Evolutionary conservation across 2,888 invertebrate species (phyloP), one percentile per base, ranked within the genome.

Genomic region (Zeuzera pyrina): DNA sequence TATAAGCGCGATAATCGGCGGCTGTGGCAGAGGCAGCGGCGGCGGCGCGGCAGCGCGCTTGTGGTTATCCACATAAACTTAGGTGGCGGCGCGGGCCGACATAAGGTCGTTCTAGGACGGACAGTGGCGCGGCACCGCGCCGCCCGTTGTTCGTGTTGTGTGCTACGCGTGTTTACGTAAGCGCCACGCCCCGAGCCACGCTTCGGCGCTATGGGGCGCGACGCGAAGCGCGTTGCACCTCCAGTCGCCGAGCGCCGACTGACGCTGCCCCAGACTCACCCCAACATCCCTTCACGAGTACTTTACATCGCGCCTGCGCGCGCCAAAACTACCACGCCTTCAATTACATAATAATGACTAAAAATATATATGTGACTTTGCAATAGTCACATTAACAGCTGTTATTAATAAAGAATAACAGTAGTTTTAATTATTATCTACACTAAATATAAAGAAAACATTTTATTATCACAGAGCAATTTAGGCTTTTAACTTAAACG

Each of bases 151-250:
- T 53, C 57, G 57, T 58, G 52, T 56, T 53, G 50, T 52, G 54
- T 43, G 57, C 57, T 69, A 69, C 76, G 76, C 79, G 74, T 83
- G 81, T 83, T 81, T 79, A 81, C 77, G 79, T 83, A 81, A 81
- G 79, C 83, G 83, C 81, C 83, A 83, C 83, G 81, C 83, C 83
- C 83, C 81, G 79, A 74, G 81, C 79, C 81, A 76, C 78, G 72
- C 74, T 74, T 53, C 60, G 65, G 71, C 78, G 69, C 68, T 72
- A 59, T 70, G 79, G 78, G 74, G 81, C 79, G 81, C 78, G 79
- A 77, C 78, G 77, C 78, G 60, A 57, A 70, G 78, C 68, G 73
- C 74, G 61, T 59, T 58, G 72, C 78, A 76, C 71, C 74, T 68
- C 70, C 71, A 70, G 71, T 65, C 76, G 78, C 78, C 72, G 73